Conservation (phyloP, 2,797 vertebrate species). For the Leptodactylus fallax region DNA sequence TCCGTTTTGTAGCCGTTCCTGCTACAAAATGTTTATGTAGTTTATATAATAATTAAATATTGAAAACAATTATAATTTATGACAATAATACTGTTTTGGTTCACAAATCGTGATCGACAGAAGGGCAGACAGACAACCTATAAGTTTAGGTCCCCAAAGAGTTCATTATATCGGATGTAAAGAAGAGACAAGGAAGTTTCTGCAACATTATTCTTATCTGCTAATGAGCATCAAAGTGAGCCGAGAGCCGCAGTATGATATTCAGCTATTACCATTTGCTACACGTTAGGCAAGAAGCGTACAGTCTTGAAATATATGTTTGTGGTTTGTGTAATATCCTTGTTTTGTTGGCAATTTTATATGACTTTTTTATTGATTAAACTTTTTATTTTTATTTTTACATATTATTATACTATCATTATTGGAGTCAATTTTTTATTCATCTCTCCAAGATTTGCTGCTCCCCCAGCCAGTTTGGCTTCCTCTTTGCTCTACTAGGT, state of each 20-base stretch:
- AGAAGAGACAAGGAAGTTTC: not conserved
- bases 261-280: conserved; percentile 3
- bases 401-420: not conserved
- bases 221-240: conserved; percentile 29
- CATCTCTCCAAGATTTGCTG: no score
- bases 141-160: not conserved
- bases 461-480: no score
- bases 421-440: not conserved
- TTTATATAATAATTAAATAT: conserved; percentile 12
- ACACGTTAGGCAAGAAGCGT: not conserved
- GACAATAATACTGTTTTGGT: not conserved
- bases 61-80: not conserved
- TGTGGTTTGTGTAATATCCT: not conserved
- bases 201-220: conserved; percentile 25
- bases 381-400: not conserved
- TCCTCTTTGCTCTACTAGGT: no score
- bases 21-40: conserved; percentile 1
- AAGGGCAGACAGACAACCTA: not conserved
- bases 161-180: conserved; percentile 14
- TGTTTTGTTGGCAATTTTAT: not conserved
- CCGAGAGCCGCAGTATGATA: not conserved
- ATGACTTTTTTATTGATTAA: not conserved
- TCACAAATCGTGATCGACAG: not conserved
- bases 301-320: not conserved
- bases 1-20: no score